Evolutionary conservation across 2,113 vertebrate genomes (phyloP).

Genomic region (Isichthys henryi): DNA sequence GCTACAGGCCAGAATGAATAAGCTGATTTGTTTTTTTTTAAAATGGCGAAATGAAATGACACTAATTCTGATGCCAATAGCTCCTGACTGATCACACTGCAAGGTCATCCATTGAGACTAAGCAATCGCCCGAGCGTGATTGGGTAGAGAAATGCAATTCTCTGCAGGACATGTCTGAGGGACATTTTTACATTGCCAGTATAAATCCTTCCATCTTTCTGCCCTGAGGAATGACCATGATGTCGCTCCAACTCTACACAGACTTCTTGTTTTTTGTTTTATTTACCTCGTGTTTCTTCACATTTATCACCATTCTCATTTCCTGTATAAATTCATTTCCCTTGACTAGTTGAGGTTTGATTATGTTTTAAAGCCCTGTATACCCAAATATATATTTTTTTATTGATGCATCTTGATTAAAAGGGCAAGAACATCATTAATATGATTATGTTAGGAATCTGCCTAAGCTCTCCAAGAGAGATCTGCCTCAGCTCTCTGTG

Average conservation of each 20-base stretch:
- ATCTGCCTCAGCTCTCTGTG: not conserved
- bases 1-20: constrained; percentile 26
- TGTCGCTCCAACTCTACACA: not conserved
- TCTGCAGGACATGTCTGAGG: not conserved
- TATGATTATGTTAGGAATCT: not conserved
- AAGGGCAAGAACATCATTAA: not conserved
- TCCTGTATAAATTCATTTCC: not conserved
- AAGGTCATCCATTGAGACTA: not conserved
- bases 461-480: no score
- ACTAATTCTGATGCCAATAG: constrained; percentile 13
- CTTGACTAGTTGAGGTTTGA: not conserved
- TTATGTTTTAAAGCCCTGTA: not conserved
- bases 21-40: constrained; percentile 28
- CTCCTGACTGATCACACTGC: not conserved
- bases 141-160: not conserved
- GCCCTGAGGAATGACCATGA: not conserved
- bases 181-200: not conserved
- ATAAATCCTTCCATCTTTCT: not conserved
- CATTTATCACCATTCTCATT: not conserved
- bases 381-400: not conserved
- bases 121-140: not conserved
- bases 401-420: not conserved
- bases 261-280: not conserved
- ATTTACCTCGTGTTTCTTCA: not conserved
- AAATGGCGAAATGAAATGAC: constrained; percentile 21